Conservation (phyloP, 2,113 vertebrate genomes). For the Cathartes aura region DNA sequence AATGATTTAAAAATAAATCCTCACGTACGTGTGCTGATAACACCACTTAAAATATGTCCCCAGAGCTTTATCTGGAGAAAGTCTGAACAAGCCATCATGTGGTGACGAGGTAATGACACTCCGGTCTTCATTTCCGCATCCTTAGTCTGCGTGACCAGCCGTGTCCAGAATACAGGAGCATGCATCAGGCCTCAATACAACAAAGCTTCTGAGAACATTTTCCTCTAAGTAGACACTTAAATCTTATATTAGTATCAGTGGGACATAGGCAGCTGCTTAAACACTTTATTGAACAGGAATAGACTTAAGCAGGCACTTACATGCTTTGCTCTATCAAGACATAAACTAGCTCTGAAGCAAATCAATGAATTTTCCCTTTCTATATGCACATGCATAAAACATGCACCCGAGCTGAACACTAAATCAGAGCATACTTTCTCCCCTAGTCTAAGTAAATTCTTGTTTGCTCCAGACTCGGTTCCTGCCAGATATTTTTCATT, state of each 20-base stretch:
- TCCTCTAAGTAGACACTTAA: not conserved
- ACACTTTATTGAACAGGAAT: constrained; percentile 14
- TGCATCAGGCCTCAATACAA: not conserved
- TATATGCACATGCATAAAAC: constrained; percentile 22
- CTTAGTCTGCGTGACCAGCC: not conserved
- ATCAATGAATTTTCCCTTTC: constrained; percentile 7
- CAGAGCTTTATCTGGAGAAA: not conserved
- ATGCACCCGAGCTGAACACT: not conserved
- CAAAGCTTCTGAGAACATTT: not conserved
- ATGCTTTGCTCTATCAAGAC: not conserved
- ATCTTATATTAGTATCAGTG: not conserved
- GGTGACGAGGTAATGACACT: not conserved
- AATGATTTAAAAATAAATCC: not conserved
- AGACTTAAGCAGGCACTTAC: not conserved
- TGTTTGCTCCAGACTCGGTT: not conserved
- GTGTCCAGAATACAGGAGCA: not conserved
- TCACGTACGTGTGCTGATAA: rapidly evolving
- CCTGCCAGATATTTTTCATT: not conserved
- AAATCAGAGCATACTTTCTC: not conserved
- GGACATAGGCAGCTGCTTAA: not conserved
- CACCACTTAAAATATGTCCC: not conserved
- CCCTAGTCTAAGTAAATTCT: not conserved
- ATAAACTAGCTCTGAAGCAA: constrained; percentile 30
- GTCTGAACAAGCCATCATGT: not conserved
- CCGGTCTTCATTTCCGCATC: not conserved